A percentile compares a stretch with the other conserved stretches of the same genome.
Conservation (phyloP, 2,113 vertebrate genomes). For the Misgurnus mizolepis region DNA sequence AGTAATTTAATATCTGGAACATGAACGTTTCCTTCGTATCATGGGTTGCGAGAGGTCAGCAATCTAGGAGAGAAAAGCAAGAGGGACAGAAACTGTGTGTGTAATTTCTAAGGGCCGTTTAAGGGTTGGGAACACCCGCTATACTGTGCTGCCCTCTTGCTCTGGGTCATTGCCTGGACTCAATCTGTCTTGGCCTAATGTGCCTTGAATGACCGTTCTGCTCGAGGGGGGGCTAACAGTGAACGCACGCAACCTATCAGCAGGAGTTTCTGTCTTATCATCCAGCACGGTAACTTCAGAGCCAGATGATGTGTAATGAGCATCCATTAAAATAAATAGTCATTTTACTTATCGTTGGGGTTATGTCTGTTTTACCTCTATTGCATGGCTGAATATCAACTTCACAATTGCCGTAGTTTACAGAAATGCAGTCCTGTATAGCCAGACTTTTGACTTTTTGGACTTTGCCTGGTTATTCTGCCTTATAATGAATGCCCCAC, state of each 20-base stretch:
- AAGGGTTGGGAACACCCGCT: slow-evolving; percentile 41
- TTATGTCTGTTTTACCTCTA: slow-evolving; percentile 2
- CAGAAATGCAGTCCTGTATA: too few species aligned
- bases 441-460: too few species aligned
- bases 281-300: not conserved
- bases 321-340: slow-evolving; percentile 25
- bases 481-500: too few species aligned
- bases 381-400: not conserved
- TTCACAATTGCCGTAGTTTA: not conserved
- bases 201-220: not conserved
- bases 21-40: slow-evolving; percentile 61
- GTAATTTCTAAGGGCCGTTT: slow-evolving; percentile 15
- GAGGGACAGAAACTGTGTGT: slow-evolving; percentile 2
- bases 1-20: slow-evolving; percentile 84
- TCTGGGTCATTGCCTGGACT: slow-evolving; percentile 43
- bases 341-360: not conserved
- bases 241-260: slow-evolving; percentile 28
- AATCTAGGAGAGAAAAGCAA: slow-evolving; percentile 52
- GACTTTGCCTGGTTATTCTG: too few species aligned
- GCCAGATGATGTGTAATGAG: slow-evolving; percentile 24
- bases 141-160: slow-evolving; percentile 29
- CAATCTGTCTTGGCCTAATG: slow-evolving; percentile 46
- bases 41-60: slow-evolving; percentile 63
- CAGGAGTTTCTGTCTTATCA: slow-evolving; percentile 30
- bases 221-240: not conserved